phyloP scores from a whole-genome alignment of 2,113 vertebrate genomes.

The Baryphthengus martii region DNA sequence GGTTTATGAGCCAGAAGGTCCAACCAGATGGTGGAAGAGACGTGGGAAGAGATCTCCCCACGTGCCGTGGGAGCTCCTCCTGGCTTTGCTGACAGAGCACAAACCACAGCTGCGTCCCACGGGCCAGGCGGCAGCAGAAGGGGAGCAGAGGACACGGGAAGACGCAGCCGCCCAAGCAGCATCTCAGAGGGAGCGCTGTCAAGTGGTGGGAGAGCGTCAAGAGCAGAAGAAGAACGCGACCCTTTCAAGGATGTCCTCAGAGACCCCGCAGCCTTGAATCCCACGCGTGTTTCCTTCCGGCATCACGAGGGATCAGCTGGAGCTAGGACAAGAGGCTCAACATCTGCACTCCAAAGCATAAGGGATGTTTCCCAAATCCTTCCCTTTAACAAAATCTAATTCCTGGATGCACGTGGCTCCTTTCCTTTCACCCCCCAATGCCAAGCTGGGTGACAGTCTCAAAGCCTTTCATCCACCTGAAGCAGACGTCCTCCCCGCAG shows the following conservation, averaged over 20 bases:
- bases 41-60: not conserved
- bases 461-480: not conserved
- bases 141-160: not conserved
- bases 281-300: not conserved
- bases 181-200: not conserved
- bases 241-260: not conserved
- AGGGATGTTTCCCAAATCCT: not conserved
- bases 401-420: not conserved
- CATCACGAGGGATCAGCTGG: fast-evolving
- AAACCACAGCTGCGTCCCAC: fast-evolving
- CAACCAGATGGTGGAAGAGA: not conserved
- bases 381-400: not conserved
- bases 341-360: not conserved
- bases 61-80: fast-evolving
- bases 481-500: not conserved
- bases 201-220: not conserved
- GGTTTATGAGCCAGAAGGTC: not conserved
- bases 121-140: not conserved
- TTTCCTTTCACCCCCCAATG: not conserved
- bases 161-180: fast-evolving
- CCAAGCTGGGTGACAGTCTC: not conserved
- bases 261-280: not conserved
- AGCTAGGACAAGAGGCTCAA: fast-evolving
- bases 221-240: not conserved
- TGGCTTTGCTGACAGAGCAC: not conserved